Percentiles rank a stretch among this genome's conserved stretches.
Conservation (phyloP, 2,113 vertebrate species). For the Periophthalmodon schlosseri region DNA sequence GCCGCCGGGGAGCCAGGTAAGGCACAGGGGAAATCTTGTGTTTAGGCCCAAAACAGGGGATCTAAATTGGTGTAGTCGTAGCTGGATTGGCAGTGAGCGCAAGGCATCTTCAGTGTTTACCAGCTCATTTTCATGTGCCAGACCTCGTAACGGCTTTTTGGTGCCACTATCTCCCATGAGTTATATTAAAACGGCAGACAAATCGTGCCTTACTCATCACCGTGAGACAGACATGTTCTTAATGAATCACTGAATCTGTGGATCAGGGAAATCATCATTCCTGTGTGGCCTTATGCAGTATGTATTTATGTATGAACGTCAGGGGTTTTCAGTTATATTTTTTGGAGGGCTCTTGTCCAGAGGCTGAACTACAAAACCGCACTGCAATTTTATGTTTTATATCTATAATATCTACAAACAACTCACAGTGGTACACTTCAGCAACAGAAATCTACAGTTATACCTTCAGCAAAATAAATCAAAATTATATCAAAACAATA, state of each 20-base stretch:
- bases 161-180: slow-evolving; percentile 44
- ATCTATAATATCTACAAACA: too few relatives aligned
- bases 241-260: slow-evolving; percentile 21
- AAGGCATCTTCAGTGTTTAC: slow-evolving; percentile 64
- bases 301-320: background rate
- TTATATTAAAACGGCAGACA: slow-evolving; percentile 46
- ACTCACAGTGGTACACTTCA: too few relatives aligned
- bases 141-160: slow-evolving; percentile 64
- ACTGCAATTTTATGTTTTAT: too few relatives aligned
- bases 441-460: too few relatives aligned
- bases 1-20: slow-evolving; percentile 47
- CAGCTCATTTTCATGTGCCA: slow-evolving; percentile 65
- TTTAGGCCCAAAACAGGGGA: slow-evolving; percentile 61
- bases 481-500: too few relatives aligned
- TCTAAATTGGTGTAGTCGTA: slow-evolving; percentile 64
- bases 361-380: too few relatives aligned
- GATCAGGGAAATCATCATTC: slow-evolving; percentile 17
- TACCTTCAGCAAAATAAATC: too few relatives aligned
- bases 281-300: background rate
- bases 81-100: slow-evolving; percentile 50
- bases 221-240: slow-evolving; percentile 37
- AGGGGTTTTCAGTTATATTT: too few relatives aligned
- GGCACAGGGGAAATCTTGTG: slow-evolving; percentile 72
- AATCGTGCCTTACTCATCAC: slow-evolving; percentile 29
- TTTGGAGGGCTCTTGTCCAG: too few relatives aligned